These are phyloP conservation scores for Atta texana DNA, from an alignment of 1,140 invertebrate genomes.

Conservation along the genomic window DNA sequence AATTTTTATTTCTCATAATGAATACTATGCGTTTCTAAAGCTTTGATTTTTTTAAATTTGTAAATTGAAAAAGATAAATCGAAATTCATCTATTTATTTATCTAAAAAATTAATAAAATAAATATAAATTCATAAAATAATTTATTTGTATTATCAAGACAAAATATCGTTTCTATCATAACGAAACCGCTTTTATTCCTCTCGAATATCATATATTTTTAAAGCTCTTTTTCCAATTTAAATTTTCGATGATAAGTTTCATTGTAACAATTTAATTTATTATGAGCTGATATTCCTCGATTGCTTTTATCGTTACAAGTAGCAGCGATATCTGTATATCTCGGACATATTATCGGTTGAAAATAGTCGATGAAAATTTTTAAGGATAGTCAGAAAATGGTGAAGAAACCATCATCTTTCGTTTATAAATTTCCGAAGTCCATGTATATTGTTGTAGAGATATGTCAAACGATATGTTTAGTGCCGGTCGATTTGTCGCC, in stretches of 20 bases:
- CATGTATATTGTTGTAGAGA: slow-evolving; percentile 68
- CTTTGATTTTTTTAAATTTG: not conserved
- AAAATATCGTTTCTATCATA: not conserved
- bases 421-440: slow-evolving; percentile 50
- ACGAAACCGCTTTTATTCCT: not conserved
- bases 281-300: not conserved
- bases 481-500: slow-evolving; percentile 69
- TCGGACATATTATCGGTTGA: slow-evolving; percentile 6
- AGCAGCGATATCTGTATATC: not conserved
- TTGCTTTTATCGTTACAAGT: not conserved
- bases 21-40: not conserved
- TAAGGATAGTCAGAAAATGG: not conserved
- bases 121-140: not conserved
- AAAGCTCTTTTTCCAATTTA: not conserved
- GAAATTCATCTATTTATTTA: not conserved
- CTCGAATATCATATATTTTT: not conserved
- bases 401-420: slow-evolving; percentile 44
- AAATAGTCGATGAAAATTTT: slow-evolving; percentile 35
- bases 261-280: not conserved
- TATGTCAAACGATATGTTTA: slow-evolving; percentile 40
- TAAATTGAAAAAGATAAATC: not conserved
- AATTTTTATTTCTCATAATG: not conserved
- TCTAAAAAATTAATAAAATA: not conserved
- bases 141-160: not conserved
- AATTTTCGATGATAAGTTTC: not conserved